Evolutionary conservation across 2,888 invertebrate species (phyloP), one percentile per base, ranked within the genome.

Genomic region (Halictus quadricinctus): DNA sequence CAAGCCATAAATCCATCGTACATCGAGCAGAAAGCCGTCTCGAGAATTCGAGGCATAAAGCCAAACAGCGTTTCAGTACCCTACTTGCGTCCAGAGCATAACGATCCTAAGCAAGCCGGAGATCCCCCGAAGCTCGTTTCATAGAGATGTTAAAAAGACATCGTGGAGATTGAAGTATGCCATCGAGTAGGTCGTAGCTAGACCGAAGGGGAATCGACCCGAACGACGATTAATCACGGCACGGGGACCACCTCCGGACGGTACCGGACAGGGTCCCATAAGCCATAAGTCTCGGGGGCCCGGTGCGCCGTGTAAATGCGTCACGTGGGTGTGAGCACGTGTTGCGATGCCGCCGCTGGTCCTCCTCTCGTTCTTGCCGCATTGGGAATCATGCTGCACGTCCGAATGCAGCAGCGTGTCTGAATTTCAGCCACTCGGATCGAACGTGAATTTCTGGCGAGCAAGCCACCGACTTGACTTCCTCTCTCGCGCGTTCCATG

Each of bases 301-400:
- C n/a, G 76, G 66, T 13, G 76, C 41, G 36, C 60, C 58, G 73
- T 78, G 83, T 81, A 85, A 83, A 87, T 74, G 81, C 79, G 70
- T 89, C 88, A 88, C 87, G 91, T 91, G 90, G 90, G 89, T 88
- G 90, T 88, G 85, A 91, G 91, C 91, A 90, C 91, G 88, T 84
- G 91, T 92, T 83, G 88, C 87, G 84, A 90, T 81, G 87, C 86
- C 21, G 21, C 81, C 81, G 58, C 13, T 69, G 78, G 72, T 48
- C 50, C 64, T 21, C 82, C 76, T 10, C 76, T 54, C 21, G 2
- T 21, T 50, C 18, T 18, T 60, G 10, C 69, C 60, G 80, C 83
- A 83, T 87, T 43, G 46, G 83, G 72, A 84, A 88, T 88, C 41
- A 80, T 79, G 41, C 74, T 60, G 36, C 69, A 54, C 21, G 54